Evolutionary conservation across 2,797 vertebrate genomes (phyloP).

Genomic region (Peromyscus attwateri): DNA sequence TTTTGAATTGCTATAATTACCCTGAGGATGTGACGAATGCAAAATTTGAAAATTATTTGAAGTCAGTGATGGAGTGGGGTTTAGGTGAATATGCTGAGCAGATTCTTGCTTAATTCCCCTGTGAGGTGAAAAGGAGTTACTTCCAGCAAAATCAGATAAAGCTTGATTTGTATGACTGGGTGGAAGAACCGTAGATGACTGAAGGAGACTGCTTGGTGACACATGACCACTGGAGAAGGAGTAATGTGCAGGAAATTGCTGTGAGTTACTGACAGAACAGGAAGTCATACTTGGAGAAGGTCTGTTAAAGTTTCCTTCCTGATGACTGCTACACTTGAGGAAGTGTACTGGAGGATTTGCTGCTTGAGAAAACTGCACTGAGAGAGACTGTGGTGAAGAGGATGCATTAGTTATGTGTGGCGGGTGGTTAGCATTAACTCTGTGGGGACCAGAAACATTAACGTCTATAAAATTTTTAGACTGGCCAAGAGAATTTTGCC

Average conservation of each 20-base stretch:
- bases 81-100: constrained; percentile 88
- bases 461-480: constrained; percentile 93
- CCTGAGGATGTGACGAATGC: constrained; percentile 92
- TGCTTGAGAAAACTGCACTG: constrained; percentile 91
- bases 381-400: constrained; percentile 89
- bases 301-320: constrained; percentile 89
- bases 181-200: constrained; percentile 89
- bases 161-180: constrained; percentile 88
- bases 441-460: constrained; percentile 88
- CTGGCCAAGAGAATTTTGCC: constrained; percentile 89
- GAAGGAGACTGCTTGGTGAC: constrained; percentile 91
- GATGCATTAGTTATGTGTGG: constrained; percentile 90
- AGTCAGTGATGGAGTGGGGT: constrained; percentile 89
- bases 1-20: constrained; percentile 93
- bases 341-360: constrained; percentile 90
- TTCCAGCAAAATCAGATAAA: constrained; percentile 92
- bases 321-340: constrained; percentile 88
- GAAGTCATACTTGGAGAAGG: constrained; percentile 92
- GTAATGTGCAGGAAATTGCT: constrained; percentile 93
- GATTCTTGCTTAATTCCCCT: constrained; percentile 91
- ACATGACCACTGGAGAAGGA: constrained; percentile 94
- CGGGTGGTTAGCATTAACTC: constrained; percentile 89
- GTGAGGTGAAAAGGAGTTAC: constrained; percentile 92
- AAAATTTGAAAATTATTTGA: constrained; percentile 93
- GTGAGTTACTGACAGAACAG: constrained; percentile 92